Conservation (phyloP, 2,888 invertebrate species). For the Leptothorax acervorum region DNA sequence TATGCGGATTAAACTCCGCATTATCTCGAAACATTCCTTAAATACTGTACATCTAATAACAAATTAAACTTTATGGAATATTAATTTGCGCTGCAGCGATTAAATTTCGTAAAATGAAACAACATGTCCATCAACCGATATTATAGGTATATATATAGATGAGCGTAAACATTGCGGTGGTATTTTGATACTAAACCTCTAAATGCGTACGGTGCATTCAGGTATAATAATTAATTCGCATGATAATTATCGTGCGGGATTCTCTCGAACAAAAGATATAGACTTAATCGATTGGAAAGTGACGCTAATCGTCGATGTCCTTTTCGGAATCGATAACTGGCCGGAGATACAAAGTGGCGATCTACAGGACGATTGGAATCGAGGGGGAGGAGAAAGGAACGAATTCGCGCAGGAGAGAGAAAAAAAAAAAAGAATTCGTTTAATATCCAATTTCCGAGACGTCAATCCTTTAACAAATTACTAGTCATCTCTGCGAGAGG, state of each 20-base stretch:
- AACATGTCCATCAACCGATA: slow-evolving; percentile 24
- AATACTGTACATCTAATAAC: slow-evolving; percentile 46
- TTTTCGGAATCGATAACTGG: slow-evolving; percentile 40
- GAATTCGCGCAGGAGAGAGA: slow-evolving; percentile 26
- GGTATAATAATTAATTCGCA: slow-evolving; percentile 29
- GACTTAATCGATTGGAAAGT: slow-evolving; percentile 31
- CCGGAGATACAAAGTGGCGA: slow-evolving; percentile 42
- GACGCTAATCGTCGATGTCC: slow-evolving; percentile 35
- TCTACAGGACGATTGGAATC: slow-evolving; percentile 60
- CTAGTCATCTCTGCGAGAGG: slow-evolving; percentile 73
- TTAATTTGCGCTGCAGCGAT: slow-evolving; percentile 31
- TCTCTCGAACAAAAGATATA: slow-evolving; percentile 6
- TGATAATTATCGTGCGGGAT: slow-evolving; percentile 28
- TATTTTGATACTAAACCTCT: slow-evolving; percentile 19
- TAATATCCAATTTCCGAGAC: slow-evolving; percentile 84
- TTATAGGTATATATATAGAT: background rate
- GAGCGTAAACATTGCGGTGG: slow-evolving; percentile 13
- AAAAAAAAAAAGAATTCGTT: slow-evolving; percentile 73
- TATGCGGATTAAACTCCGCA: slow-evolving; percentile 16
- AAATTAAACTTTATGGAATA: slow-evolving; percentile 47
- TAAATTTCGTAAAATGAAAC: slow-evolving; percentile 45
- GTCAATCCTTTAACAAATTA: slow-evolving; percentile 83
- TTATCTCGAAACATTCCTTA: slow-evolving; percentile 51
- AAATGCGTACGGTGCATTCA: background rate
- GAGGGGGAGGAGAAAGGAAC: slow-evolving; percentile 31